Evolutionary conservation across 92 coral and sea anemone species (phyloP), one percentile per base, ranked within the genome.

Genomic region (Zoanthus sansibaricus): DNA sequence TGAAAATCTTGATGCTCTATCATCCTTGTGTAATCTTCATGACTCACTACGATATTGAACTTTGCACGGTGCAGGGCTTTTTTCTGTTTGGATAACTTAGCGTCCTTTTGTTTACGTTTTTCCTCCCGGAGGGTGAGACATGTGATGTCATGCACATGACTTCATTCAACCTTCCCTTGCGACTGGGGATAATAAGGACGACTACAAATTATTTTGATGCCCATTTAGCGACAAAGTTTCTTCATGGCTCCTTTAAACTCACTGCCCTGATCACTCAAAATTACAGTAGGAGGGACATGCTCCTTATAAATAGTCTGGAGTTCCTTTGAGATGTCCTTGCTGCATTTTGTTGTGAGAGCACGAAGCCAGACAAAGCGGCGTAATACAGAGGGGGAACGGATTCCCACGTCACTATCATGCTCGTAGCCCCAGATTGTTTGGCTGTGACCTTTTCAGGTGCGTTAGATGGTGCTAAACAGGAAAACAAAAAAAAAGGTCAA

Each of bases 61-160:
- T 25, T 45, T 77, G 91, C 3, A 17, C 71, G 25, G 25, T 25
- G 25, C 25, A 25, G 25, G 25, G 47, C 79, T 79, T 86, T 77
- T 71, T 32, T 72, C 20, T 85, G 51, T 75, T 92, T 77, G 79
- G 87, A 73, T 10, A 84, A 46, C 74, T 71, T 85, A 58, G 90
- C 90, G 7, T 21, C 33, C 78, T 75, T 46, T 79, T 85, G 91
- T 56, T 85, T 83, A 9, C 74, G 25, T 25, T 25, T 25, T 71
- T 91, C 94, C 59, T 91, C 91, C 52, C 37, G 58, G 17, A 85
- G 78, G 77, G 92, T 92, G 7, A 86, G 86, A 76, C 92, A 86
- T 52, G 94, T 89, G 17, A 92, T 67, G 30, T 92, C 86, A 30
- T 89, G 88, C 32, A 87, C 83, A 52, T 87, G 93, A 6, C 79